phyloP scores from a whole-genome alignment of 2,797 vertebrate genomes.

The Selene dorsalis region DNA sequence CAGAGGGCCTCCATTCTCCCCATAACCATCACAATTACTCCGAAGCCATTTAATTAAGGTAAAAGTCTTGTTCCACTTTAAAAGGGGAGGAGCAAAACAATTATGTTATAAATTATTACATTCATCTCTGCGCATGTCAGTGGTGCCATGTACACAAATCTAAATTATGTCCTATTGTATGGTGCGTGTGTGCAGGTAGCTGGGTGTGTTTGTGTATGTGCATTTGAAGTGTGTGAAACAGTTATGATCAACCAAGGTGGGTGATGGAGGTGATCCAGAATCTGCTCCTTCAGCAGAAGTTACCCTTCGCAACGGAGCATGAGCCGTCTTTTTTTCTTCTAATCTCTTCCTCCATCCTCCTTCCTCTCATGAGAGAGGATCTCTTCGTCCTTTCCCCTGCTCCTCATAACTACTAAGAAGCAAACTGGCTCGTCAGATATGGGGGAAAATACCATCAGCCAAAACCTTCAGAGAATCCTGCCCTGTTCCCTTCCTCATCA shows the following conservation, averaged over 20 bases:
- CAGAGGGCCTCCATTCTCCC: too few relatives aligned
- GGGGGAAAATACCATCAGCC: neutral
- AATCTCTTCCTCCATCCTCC: neutral
- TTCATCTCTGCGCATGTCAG: too few relatives aligned
- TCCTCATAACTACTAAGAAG: neutral
- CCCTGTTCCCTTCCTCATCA: neutral
- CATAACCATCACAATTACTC: too few relatives aligned
- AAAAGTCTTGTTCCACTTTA: too few relatives aligned
- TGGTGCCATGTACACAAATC: too few relatives aligned
- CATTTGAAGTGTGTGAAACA: neutral
- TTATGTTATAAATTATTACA: too few relatives aligned
- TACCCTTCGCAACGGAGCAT: conserved; percentile 32
- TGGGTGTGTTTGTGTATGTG: neutral
- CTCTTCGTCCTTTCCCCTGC: neutral
- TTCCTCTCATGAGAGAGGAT: conserved; percentile 2
- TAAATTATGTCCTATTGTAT: too few relatives aligned
- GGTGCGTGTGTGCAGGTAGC: conserved; percentile 9
- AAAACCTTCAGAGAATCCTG: conserved; percentile 14
- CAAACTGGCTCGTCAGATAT: conserved; percentile 10
- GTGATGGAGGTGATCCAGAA: conserved; percentile 45
- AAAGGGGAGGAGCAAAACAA: too few relatives aligned
- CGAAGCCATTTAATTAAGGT: too few relatives aligned
- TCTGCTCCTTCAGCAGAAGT: conserved; percentile 55
- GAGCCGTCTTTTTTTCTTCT: conserved; percentile 1
- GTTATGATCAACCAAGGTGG: conserved; percentile 46